phyloP scores from a whole-genome alignment of 2,888 invertebrate genomes.

The Ornithoptera priamus region DNA sequence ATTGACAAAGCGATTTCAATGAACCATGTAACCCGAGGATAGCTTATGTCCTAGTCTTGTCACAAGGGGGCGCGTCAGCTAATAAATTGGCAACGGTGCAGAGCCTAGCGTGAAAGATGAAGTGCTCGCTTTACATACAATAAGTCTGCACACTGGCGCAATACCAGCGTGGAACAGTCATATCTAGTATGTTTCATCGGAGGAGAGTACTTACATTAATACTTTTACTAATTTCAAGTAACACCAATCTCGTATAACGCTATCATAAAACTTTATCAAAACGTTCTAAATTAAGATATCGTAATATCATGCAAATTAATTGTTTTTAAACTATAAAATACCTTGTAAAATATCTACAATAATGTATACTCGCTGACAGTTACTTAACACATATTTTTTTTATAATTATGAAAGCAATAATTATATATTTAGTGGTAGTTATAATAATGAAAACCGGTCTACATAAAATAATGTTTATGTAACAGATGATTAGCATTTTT shows the following conservation, averaged over 20 bases:
- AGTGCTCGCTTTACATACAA: slow-evolving; percentile 79
- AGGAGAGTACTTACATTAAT: slow-evolving; percentile 46
- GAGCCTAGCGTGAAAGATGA: slow-evolving; percentile 68
- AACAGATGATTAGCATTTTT: slow-evolving; percentile 11
- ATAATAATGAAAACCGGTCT: too few species aligned
- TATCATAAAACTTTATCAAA: too few species aligned
- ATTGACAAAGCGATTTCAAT: slow-evolving; percentile 40
- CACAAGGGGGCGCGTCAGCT: slow-evolving; percentile 69
- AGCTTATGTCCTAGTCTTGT: slow-evolving; percentile 47
- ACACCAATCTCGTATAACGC: background rate
- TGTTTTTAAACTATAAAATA: too few species aligned
- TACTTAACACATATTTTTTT: too few species aligned
- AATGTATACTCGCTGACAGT: too few species aligned
- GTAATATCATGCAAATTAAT: too few species aligned
- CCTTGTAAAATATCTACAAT: too few species aligned
- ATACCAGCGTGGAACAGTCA: slow-evolving; percentile 53
- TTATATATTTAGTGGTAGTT: too few species aligned
- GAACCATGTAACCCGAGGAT: slow-evolving; percentile 38
- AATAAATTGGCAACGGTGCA: slow-evolving; percentile 70
- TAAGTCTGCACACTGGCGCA: slow-evolving; percentile 69
- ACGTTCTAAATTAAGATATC: too few species aligned
- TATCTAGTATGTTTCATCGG: slow-evolving; percentile 30
- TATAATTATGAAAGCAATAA: too few species aligned
- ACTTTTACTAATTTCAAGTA: slow-evolving; percentile 12
- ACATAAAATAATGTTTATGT: background rate